phyloP scores from a whole-genome alignment of 2,888 invertebrate species.

The Auanema freiburgensis region DNA sequence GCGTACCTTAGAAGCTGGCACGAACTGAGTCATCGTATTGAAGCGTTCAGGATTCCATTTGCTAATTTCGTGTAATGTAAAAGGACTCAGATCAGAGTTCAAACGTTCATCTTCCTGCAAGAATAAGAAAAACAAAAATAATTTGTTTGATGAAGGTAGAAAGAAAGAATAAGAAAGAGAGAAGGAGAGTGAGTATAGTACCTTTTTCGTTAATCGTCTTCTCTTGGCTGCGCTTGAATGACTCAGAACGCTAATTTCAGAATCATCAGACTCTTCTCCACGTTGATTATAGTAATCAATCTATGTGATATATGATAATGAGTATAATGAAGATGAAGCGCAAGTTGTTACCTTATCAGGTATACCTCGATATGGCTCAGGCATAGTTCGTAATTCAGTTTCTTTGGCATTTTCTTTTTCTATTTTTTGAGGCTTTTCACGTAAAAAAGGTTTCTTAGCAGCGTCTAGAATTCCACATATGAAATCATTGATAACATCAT shows the following conservation, averaged over 20 bases:
- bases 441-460: constrained; percentile 49
- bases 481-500: constrained; percentile 48
- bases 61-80: constrained; percentile 45
- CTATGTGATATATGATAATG: no score
- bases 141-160: neutral
- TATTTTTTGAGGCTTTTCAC: neutral
- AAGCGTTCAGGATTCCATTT: constrained; percentile 59
- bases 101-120: constrained; percentile 42
- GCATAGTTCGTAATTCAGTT: no score
- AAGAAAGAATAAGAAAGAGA: neutral
- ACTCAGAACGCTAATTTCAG: constrained; percentile 29
- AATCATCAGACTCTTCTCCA: constrained; percentile 39
- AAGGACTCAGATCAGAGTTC: constrained; percentile 50
- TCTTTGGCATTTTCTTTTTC: neutral
- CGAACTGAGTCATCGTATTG: constrained; percentile 39
- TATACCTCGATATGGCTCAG: no score
- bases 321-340: no score
- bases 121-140: neutral
- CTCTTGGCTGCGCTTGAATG: constrained; percentile 31
- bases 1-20: constrained; percentile 51
- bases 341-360: no score
- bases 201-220: constrained; percentile 30
- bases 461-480: constrained; percentile 54
- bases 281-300: constrained; percentile 14
- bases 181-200: neutral